Evolutionary conservation across 2,888 invertebrate species (phyloP), one percentile per base, ranked within the genome.

Genomic region (Saturnia japonica): DNA sequence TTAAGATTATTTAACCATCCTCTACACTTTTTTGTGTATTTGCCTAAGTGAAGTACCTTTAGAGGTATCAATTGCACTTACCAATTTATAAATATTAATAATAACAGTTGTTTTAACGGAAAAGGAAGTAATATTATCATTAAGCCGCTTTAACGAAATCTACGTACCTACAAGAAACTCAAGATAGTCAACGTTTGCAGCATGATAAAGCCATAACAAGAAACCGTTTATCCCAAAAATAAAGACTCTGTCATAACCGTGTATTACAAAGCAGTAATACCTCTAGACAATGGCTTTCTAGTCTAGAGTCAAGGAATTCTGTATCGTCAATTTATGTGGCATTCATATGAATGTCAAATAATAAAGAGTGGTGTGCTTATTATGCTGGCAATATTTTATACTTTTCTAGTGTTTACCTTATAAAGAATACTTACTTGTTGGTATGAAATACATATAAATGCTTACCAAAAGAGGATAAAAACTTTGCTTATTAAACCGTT

Each of bases 51-150:
- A 43, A 43, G 47, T 47, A 19, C 19, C 16, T 51, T 51, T 51
- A 51, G 7, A n/a, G n/a, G 19, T 51, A n/a, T n/a, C 19, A n/a
- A 8, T n/a, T 51, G 9, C n/a, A 51, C n/a, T 54, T 60, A 60
- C 28, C 3, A 60, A 60, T 60, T 25, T 60, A 14, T 60, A 4
- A 60, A 14, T 60, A 60, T 60, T 60, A 28, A 14, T 28, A 28
- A 60, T 60, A 60, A 60, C 57, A 60, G 57, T 60, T 28, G 14
- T 60, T 60, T 51, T 25, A 60, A 25, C 57, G 57, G 57, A 60
- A 60, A 60, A 28, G 57, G 57, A 60, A 60, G 57, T 60, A 60
- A 60, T 28, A 60, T 28, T 60, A 60, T 14, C 3, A 60, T 28
- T 28, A 60, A 60, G 12, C 28, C 28, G 25, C 28, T 25, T 28